Conservation (phyloP, 2,888 invertebrate genomes). For the Nematopogon swammerdamellus region DNA sequence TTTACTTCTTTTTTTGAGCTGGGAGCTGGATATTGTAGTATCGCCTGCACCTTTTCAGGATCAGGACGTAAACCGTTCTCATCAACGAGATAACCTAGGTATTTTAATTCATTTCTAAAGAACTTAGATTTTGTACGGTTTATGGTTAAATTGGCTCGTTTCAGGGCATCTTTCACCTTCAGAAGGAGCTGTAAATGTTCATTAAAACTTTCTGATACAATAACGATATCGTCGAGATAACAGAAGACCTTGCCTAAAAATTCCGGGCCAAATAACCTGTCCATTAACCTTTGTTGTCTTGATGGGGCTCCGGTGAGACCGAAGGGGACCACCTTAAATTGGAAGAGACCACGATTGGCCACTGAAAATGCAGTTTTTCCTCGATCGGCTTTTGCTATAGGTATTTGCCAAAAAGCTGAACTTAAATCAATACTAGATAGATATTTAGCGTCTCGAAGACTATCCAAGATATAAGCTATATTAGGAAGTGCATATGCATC, state of each 20-base stretch:
- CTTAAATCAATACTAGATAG: no score
- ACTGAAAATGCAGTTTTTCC: conserved; percentile 10
- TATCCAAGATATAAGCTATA: no score
- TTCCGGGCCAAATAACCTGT: conserved; percentile 10
- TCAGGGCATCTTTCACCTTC: background rate
- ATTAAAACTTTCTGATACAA: conserved; percentile 8
- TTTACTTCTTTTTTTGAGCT: conserved; percentile 10
- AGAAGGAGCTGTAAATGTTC: conserved; percentile 7
- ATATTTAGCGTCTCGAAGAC: no score
- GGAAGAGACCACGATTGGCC: conserved; percentile 11
- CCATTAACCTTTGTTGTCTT: conserved; percentile 15
- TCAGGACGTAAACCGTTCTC: conserved; percentile 13
- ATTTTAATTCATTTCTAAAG: no score
- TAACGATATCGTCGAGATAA: no score
- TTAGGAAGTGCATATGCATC: no score
- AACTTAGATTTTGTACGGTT: conserved; percentile 2
- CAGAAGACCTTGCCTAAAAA: no score
- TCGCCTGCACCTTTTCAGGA: conserved; percentile 13
- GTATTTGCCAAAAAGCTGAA: background rate
- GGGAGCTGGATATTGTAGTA: conserved; percentile 13
- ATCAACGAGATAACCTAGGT: conserved; percentile 13
- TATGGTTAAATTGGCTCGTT: background rate
- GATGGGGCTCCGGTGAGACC: conserved; percentile 13
- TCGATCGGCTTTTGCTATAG: background rate
- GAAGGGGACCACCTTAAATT: conserved; percentile 11